Evolutionary conservation across 2,888 invertebrate species (phyloP).

Genomic region (Trypoxylon attenuatum): DNA sequence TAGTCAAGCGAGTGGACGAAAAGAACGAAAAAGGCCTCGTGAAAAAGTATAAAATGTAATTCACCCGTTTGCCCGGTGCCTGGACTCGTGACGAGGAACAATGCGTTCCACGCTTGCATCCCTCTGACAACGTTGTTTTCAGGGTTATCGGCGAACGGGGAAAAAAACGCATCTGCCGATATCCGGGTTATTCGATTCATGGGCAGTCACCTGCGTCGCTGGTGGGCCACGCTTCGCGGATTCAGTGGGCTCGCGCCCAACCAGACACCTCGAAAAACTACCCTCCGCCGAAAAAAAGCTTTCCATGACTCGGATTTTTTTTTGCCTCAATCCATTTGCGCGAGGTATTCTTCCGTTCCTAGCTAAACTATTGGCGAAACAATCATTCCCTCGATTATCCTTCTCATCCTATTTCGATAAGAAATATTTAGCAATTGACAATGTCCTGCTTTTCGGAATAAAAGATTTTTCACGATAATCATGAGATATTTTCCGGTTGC

Average conservation of each 20-base stretch:
- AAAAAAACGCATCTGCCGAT: slow-evolving; percentile 40
- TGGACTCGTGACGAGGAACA: slow-evolving; percentile 30
- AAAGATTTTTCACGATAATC: too few species aligned
- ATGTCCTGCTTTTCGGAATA: too few species aligned
- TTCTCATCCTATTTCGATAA: too few species aligned
- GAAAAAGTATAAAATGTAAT: slow-evolving; percentile 51
- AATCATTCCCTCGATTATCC: too few species aligned
- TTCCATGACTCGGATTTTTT: not conserved
- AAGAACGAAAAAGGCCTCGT: slow-evolving; percentile 11
- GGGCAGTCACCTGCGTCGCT: slow-evolving; percentile 40
- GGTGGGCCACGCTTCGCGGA: slow-evolving; percentile 11
- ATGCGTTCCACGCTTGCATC: slow-evolving; percentile 25
- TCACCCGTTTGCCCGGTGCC: slow-evolving; percentile 36
- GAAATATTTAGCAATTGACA: too few species aligned
- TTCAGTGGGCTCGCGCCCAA: too few species aligned
- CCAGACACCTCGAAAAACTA: too few species aligned
- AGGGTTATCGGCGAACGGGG: slow-evolving; percentile 43
- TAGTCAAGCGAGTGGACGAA: not conserved
- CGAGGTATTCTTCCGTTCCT: not conserved
- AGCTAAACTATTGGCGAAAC: too few species aligned
- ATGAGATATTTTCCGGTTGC: too few species aligned
- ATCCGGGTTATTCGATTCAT: slow-evolving; percentile 45
- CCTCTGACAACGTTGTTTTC: slow-evolving; percentile 53
- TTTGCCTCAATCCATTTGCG: too few species aligned
- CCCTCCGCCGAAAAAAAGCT: not conserved